Evolutionary conservation across 2,113 vertebrate genomes (phyloP).

Genomic region (Pyxicephalus adspersus): DNA sequence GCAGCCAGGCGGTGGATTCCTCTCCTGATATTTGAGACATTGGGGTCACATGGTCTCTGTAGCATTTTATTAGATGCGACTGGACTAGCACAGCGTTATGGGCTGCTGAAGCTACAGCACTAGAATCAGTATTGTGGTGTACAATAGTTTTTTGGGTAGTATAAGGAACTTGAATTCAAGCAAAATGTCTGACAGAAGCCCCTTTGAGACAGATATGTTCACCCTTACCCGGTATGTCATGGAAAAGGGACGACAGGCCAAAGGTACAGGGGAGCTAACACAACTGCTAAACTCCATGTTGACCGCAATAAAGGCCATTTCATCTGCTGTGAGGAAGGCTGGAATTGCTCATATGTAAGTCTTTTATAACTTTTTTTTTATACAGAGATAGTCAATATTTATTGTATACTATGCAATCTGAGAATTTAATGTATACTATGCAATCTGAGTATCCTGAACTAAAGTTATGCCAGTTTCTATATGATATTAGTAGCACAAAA

Average conservation of each 20-base stretch:
- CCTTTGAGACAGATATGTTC: slow-evolving; percentile 90
- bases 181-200: slow-evolving; percentile 84
- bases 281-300: slow-evolving; percentile 94
- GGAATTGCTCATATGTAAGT: slow-evolving; percentile 96
- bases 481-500: no score
- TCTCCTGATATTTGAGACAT: slow-evolving; percentile 25
- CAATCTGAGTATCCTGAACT: no score
- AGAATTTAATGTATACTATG: no score
- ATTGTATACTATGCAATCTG: no score
- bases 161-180: not conserved
- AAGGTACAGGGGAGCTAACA: slow-evolving; percentile 93
- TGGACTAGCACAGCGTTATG: not conserved
- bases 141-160: not conserved
- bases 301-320: slow-evolving; percentile 94
- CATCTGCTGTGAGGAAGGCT: slow-evolving; percentile 92
- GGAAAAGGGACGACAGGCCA: slow-evolving; percentile 87
- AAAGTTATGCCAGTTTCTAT: no score
- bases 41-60: slow-evolving; percentile 27
- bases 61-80: slow-evolving; percentile 9
- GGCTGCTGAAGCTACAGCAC: not conserved
- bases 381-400: no score
- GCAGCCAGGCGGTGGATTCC: not conserved
- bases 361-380: not conserved
- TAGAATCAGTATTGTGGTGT: not conserved
- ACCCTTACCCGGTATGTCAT: slow-evolving; percentile 92